A percentile compares a stretch with the other conserved stretches of the same genome.
These are phyloP conservation scores for Tokudaia muenninki DNA, from an alignment of 2,797 vertebrate genomes.

Conservation along the genomic window DNA sequence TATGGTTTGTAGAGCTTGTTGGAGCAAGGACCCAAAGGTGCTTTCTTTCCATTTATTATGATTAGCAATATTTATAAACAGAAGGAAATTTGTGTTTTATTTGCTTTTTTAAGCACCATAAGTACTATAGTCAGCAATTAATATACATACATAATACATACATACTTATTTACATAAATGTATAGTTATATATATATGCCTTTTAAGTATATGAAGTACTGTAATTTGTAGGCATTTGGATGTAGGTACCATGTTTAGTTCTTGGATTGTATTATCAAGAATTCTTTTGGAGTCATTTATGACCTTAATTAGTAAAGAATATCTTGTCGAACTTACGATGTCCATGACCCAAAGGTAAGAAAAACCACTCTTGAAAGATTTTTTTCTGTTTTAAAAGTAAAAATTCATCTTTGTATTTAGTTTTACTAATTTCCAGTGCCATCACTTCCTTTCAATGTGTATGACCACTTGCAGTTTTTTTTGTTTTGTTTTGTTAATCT, in stretches of 20 bases:
- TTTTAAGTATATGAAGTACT: constrained; percentile 35
- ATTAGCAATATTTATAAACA: constrained; percentile 24
- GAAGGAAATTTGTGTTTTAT: not conserved
- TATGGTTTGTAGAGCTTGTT: not conserved
- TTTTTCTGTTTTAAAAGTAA: constrained; percentile 56
- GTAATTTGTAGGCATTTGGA: constrained; percentile 16
- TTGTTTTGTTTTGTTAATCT: not conserved
- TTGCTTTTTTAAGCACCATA: not conserved
- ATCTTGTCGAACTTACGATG: constrained; percentile 94
- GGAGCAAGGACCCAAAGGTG: constrained; percentile 30
- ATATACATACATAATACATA: not conserved
- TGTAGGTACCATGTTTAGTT: not conserved
- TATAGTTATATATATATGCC: not conserved
- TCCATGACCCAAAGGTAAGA: constrained; percentile 94
- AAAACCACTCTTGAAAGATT: constrained; percentile 48
- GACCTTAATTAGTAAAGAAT: constrained; percentile 93
- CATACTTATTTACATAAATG: not conserved
- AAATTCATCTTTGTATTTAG: constrained; percentile 47
- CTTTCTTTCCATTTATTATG: not conserved
- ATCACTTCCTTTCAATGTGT: not conserved
- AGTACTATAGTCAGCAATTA: constrained; percentile 24
- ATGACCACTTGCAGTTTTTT: not conserved
- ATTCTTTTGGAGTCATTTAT: constrained; percentile 68
- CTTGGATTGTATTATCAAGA: constrained; percentile 36
- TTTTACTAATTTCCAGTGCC: constrained; percentile 52